phyloP scores from a whole-genome alignment of 2,113 vertebrate species.

The Podarcis cretensis region DNA sequence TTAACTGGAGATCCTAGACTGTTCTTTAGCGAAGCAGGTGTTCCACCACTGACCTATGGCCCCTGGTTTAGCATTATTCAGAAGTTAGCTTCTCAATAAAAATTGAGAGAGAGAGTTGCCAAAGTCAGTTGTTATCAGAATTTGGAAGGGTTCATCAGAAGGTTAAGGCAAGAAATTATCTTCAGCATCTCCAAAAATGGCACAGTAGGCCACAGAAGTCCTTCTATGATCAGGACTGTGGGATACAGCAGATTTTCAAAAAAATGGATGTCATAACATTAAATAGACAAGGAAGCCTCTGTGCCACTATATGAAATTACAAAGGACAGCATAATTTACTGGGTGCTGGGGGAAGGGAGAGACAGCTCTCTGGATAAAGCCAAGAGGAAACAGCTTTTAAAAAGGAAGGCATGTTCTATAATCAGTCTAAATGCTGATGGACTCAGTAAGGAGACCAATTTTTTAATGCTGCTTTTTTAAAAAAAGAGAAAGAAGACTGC shows the following conservation, averaged over 20 bases:
- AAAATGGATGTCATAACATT: neutral
- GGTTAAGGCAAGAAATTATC: neutral
- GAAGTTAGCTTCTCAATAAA: neutral
- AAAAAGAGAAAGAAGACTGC: neutral
- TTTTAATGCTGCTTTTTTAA: neutral
- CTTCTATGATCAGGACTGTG: neutral
- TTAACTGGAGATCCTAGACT: neutral
- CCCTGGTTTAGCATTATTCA: neutral
- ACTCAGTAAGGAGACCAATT: conserved; percentile 7
- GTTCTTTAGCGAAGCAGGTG: neutral
- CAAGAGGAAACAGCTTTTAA: neutral
- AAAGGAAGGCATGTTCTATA: conserved; percentile 10
- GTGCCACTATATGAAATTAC: neutral
- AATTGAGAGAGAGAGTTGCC: neutral
- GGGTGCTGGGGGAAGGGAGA: neutral
- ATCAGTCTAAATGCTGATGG: conserved; percentile 15
- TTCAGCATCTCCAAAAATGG: neutral
- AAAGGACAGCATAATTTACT: neutral
- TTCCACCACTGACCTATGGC: neutral
- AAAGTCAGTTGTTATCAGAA: conserved; percentile 2
- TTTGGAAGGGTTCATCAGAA: neutral
- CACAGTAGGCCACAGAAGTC: neutral
- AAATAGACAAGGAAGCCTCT: neutral
- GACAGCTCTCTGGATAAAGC: neutral
- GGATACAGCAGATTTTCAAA: neutral